Evolutionary conservation across 2,113 vertebrate genomes (phyloP), one percentile per base, ranked within the genome.

Genomic region (Eolophus roseicapilla): DNA sequence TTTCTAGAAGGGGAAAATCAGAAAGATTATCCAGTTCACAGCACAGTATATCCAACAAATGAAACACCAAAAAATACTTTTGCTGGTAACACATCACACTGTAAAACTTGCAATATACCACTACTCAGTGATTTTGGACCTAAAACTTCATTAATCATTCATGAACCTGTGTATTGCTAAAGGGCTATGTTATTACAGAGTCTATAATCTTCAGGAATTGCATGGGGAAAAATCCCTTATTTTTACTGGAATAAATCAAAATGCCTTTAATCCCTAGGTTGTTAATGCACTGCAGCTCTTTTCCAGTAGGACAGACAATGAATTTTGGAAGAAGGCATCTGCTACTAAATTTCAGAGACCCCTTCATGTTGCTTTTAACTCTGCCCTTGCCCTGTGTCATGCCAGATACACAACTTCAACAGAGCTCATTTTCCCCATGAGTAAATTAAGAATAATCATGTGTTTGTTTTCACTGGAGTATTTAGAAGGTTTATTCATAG

Each of bases 101-200:
- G 55, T 89, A 93, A 80, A 94, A 92, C 74, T 91, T 94, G 69
- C 69, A 93, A 52, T 87, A 71, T 81, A 69, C 35, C 28, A 20
- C 80, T 86, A 83, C 68, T 90, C 82, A 84, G 49, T 94, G 91
- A 86, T 92, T 97, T 96, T 96, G 95, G 67, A 94, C 82, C 41
- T 93, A 88, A 93, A 96, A 64, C 39, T 74, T 82, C 49, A 94
- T 97, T 96, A 96, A 96, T 97, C 73, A 97, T 96, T 97, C 86
- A 97, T 95, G 82, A 94, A 76, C 29, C 31, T 93, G 29, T 63
- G 53, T 35, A 52, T 69, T 82, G 90, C 85, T 95, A 83, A 95
- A 94, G 86, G 73, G 67, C 96, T 59, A 21, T 35, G 57, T 59
- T 59, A 92, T 87, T 88, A 69, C 2, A 8, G 19, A 77, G n/a